Base-by-base conservation (phyloP, 2,888 invertebrate genomes). In the Adineta ricciae region DNA sequence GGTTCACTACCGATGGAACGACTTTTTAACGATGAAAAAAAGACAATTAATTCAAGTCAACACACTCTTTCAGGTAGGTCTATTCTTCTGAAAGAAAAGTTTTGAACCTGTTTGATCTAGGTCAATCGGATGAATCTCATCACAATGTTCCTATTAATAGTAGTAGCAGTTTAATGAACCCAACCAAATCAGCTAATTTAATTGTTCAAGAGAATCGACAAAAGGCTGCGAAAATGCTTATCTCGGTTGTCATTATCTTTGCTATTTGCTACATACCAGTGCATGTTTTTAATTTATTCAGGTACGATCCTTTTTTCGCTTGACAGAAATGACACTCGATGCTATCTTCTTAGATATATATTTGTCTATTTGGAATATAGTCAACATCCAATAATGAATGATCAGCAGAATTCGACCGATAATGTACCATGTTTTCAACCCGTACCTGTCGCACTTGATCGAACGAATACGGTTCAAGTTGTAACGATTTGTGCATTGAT, bases 211-310 rank as follows among this genome's bases (percentile, higher is more conserved):
- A 78, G n/a, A 78, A 78, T 41, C 21, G 85, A 36, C 83, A 83
- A 73, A 85, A 85, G 78, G 85, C 85, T n/a, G 85, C 85, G 19
- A 85, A 85, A 83, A 85, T 85, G 85, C 41, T 85, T 24, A 85
- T 85, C 9, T 50, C n/a, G 46, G 84, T 85, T 3, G 85, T 83
- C 19, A 54, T 83, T 46, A 83, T 85, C 52, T 85, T 85, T 82
- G 84, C 38, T 32, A 49, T 85, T 21, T 85, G 84, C 41, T 85
- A 85, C 84, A 52, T 85, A n/a, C 85, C 85, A 5, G 83, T 85
- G 16, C 85, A 85, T 52, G 38, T 85, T 9, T 82, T 85, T 38
- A 85, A 85, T 27, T 83, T 85, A 36, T 82, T 85, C 49, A 46
- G 85, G 85, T 85, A 85, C 4, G 4, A 32, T 36, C 21, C 24